These are phyloP conservation scores for Lycocorax pyrrhopterus DNA, from an alignment of 2,113 vertebrate genomes.

Conservation along the genomic window DNA sequence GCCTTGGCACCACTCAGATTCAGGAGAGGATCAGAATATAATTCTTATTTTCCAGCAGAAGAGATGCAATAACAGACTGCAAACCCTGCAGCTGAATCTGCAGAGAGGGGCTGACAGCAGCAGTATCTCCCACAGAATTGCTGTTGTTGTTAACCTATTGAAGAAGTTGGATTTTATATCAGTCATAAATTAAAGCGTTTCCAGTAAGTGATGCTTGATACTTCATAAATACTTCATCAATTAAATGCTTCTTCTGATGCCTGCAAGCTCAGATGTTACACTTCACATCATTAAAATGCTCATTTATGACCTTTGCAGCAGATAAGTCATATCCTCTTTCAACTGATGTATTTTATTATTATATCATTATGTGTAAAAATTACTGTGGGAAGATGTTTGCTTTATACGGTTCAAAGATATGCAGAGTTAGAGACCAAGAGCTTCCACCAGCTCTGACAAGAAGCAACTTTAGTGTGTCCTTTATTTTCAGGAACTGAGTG, in stretches of 20 bases:
- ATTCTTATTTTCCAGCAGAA: not conserved
- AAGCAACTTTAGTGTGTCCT: not conserved
- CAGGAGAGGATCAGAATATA: not conserved
- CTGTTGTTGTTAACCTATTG: not conserved
- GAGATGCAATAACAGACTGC: not conserved
- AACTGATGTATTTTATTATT: conserved; percentile 37
- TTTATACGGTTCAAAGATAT: not conserved
- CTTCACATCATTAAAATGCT: conserved; percentile 3
- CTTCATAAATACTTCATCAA: conserved; percentile 37
- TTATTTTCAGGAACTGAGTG: not conserved
- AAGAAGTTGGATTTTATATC: not conserved
- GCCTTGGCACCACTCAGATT: not conserved
- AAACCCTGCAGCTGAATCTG: not conserved
- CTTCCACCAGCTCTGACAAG: not conserved
- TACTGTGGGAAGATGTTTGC: not conserved
- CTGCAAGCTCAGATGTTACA: not conserved
- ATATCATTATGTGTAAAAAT: conserved; percentile 37
- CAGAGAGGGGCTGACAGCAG: not conserved
- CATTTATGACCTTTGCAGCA: not conserved
- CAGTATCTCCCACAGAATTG: not conserved
- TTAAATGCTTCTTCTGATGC: not conserved
- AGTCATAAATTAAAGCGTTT: conserved; percentile 1
- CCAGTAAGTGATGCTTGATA: not conserved
- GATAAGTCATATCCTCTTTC: not conserved
- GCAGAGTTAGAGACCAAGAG: not conserved